Conservation (phyloP, 1,140 invertebrate species). For the Anoplolepis gracilipes region DNA sequence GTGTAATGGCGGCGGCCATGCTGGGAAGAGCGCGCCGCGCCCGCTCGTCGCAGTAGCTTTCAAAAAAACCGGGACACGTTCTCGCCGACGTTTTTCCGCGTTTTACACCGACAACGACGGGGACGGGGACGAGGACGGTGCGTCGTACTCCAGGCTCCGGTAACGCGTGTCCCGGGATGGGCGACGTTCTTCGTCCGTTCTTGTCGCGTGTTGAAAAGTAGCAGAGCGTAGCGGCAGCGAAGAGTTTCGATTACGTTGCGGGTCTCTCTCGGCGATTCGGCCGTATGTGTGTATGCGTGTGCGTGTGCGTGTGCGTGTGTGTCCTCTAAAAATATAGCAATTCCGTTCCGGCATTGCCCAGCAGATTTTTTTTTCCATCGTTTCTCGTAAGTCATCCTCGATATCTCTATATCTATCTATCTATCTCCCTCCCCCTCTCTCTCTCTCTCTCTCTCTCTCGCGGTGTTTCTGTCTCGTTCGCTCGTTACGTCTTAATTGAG, state of each 20-base stretch:
- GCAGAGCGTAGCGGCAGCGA: slow-evolving; percentile 46
- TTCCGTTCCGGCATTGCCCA: slow-evolving; percentile 77
- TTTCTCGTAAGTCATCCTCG: slow-evolving; percentile 67
- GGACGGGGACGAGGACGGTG: slow-evolving; percentile 14
- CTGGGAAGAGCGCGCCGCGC: slow-evolving; percentile 79
- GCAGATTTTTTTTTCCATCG: slow-evolving; percentile 65
- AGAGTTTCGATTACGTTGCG: slow-evolving; percentile 49
- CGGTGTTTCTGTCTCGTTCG: not conserved
- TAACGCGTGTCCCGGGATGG: not conserved
- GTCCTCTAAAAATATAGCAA: slow-evolving; percentile 83
- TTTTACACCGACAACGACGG: slow-evolving; percentile 25
- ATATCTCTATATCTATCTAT: slow-evolving; percentile 1
- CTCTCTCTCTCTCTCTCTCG: not conserved
- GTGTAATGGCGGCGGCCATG: slow-evolving; percentile 82
- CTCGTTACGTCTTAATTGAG: slow-evolving; percentile 46
- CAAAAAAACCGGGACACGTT: slow-evolving; percentile 68
- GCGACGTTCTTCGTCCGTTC: not conserved
- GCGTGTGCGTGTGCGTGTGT: slow-evolving; percentile 54
- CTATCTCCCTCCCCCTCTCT: not conserved
- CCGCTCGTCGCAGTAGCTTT: slow-evolving; percentile 75
- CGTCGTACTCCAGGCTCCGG: not conserved
- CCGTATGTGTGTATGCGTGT: not conserved
- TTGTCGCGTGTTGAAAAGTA: slow-evolving; percentile 11
- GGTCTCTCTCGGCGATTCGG: not conserved
- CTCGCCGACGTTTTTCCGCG: slow-evolving; percentile 54